Conservation (phyloP, 1,140 invertebrate species). For the Luehdorfia chinensis region DNA sequence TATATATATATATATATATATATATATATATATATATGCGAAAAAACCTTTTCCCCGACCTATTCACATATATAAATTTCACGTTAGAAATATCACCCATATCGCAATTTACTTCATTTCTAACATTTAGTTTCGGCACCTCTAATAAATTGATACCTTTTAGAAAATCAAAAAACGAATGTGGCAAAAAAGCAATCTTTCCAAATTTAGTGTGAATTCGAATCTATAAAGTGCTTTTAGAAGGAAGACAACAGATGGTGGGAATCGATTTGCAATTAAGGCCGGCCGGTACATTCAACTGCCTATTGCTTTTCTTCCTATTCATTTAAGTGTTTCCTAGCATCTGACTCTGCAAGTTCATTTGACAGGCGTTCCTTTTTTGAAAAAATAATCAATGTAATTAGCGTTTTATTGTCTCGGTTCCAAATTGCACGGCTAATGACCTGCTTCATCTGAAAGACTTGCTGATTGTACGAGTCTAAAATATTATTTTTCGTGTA, state of each 20-base stretch:
- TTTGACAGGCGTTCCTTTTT: neutral
- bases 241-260: slow-evolving; percentile 33
- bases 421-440: neutral
- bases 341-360: neutral
- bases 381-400: neutral
- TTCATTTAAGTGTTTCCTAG: slow-evolving; percentile 5
- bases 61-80: no score
- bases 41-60: no score
- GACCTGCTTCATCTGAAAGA: neutral
- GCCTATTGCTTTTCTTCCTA: slow-evolving; percentile 11
- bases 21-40: no score
- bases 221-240: no score
- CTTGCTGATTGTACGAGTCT: neutral
- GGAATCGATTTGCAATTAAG: slow-evolving; percentile 41
- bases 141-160: neutral
- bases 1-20: no score
- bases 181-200: neutral
- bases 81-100: no score
- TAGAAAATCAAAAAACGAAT: neutral
- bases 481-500: no score
- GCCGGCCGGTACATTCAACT: slow-evolving; percentile 19
- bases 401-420: neutral
- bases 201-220: no score
- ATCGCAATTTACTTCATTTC: neutral
- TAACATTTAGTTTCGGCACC: neutral